These are phyloP conservation scores for Daktulosphaira vitifoliae DNA, from an alignment of 1,140 invertebrate species.

Conservation along the genomic window DNA sequence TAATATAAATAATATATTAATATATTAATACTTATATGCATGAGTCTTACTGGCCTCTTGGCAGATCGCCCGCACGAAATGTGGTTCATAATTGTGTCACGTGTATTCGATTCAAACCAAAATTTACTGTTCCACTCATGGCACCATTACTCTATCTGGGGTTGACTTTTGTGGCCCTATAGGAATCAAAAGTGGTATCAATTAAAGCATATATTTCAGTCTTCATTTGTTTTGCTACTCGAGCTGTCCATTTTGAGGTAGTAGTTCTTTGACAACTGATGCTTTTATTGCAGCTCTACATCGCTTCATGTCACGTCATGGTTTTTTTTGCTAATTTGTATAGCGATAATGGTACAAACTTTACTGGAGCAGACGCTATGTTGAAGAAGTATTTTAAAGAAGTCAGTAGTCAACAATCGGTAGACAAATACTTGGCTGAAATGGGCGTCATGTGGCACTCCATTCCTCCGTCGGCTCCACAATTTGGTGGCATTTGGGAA, in stretches of 20 bases:
- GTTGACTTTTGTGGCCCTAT: conserved; percentile 21
- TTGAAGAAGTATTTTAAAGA: not conserved
- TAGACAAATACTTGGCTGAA: no score
- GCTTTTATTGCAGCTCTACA: conserved; percentile 37
- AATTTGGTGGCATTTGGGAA: conserved; percentile 43
- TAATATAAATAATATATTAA: no score
- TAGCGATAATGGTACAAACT: conserved; percentile 35
- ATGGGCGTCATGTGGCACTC: conserved; percentile 30
- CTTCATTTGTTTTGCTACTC: conserved; percentile 39
- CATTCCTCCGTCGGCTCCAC: conserved; percentile 40
- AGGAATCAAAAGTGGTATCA: not conserved
- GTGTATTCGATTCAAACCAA: not conserved
- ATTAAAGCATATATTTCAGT: conserved; percentile 34
- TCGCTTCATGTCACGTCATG: conserved; percentile 38
- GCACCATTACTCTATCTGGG: not conserved
- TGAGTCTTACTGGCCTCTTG: no score
- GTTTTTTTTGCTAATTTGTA: conserved; percentile 25
- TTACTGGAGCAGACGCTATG: conserved; percentile 34
- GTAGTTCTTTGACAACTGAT: conserved; percentile 37
- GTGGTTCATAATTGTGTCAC: no score
- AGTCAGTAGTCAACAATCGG: no score
- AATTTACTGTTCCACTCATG: not conserved
- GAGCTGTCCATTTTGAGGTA: conserved; percentile 40
- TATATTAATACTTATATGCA: no score
- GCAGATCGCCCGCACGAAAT: no score